Percentiles rank a stretch among this genome's conserved stretches.
Conservation (phyloP, 2,888 invertebrate species). For the Oxyteleia sp. region DNA sequence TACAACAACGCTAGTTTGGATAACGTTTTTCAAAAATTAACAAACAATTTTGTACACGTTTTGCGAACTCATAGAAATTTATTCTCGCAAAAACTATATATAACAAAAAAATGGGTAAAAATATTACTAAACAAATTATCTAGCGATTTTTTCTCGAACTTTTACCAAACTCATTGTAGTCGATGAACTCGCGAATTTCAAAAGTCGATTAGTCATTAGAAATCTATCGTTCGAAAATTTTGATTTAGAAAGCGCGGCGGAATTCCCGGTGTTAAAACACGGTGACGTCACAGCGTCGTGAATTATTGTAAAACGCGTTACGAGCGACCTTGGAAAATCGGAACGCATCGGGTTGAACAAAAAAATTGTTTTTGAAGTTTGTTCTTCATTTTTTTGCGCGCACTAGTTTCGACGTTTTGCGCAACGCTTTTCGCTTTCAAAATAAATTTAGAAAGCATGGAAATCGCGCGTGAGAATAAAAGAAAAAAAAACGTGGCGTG, state of each 20-base stretch:
- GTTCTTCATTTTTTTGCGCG: not conserved
- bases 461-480: conserved; percentile 15
- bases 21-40: too few relatives aligned
- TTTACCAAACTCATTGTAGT: too few relatives aligned
- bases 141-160: too few relatives aligned
- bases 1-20: too few relatives aligned
- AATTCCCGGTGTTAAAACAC: conserved; percentile 25
- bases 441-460: conserved; percentile 44
- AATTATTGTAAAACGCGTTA: conserved; percentile 50
- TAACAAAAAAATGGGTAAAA: too few relatives aligned
- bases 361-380: conserved; percentile 33
- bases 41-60: too few relatives aligned
- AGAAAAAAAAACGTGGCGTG: not conserved
- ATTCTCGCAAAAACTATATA: too few relatives aligned
- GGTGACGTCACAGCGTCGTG: conserved; percentile 40
- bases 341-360: not conserved
- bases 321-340: conserved; percentile 35
- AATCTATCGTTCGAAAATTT: conserved; percentile 45
- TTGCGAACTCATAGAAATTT: too few relatives aligned
- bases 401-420: conserved; percentile 25
- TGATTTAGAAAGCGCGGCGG: conserved; percentile 58
- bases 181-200: conserved; percentile 10
- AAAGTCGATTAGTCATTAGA: conserved; percentile 40
- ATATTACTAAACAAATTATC: too few relatives aligned
- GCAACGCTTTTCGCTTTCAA: conserved; percentile 37